phyloP scores from a whole-genome alignment of 2,113 vertebrate genomes.

The Columba livia region DNA sequence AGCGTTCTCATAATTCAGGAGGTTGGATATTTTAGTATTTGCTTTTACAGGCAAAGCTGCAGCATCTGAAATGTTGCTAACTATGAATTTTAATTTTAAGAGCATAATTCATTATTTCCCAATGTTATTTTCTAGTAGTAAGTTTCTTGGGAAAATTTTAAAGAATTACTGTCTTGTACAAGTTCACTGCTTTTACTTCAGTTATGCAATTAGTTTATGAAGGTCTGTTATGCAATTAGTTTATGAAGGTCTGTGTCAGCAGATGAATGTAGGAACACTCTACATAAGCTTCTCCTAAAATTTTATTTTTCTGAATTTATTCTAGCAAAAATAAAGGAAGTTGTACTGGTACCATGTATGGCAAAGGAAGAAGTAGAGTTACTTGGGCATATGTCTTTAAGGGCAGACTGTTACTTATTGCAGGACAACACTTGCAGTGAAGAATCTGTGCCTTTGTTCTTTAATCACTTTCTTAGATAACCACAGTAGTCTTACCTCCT shows the following conservation, averaged over 20 bases:
- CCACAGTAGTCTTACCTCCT: slow-evolving; percentile 17
- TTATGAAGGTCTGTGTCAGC: background rate
- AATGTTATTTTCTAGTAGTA: background rate
- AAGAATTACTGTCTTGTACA: background rate
- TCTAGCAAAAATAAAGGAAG: background rate
- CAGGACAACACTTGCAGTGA: background rate
- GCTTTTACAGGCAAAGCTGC: background rate
- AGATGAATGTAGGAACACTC: background rate
- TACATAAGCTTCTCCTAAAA: background rate
- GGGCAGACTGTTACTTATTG: background rate
- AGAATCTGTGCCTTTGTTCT: slow-evolving; percentile 10
- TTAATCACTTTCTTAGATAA: slow-evolving; percentile 23
- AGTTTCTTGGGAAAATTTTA: background rate
- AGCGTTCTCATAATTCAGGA: background rate
- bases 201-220: background rate
- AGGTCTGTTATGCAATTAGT: background rate
- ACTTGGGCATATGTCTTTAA: background rate
- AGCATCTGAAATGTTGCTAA: background rate
- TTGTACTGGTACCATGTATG: rapidly evolving
- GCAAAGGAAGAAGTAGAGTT: background rate
- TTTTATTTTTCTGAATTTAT: background rate
- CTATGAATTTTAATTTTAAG: background rate
- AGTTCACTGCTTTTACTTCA: background rate
- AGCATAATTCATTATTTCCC: background rate
- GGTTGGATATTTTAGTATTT: background rate